phyloP scores from a whole-genome alignment of 2,888 invertebrate genomes.

The Amphipoea lucens region DNA sequence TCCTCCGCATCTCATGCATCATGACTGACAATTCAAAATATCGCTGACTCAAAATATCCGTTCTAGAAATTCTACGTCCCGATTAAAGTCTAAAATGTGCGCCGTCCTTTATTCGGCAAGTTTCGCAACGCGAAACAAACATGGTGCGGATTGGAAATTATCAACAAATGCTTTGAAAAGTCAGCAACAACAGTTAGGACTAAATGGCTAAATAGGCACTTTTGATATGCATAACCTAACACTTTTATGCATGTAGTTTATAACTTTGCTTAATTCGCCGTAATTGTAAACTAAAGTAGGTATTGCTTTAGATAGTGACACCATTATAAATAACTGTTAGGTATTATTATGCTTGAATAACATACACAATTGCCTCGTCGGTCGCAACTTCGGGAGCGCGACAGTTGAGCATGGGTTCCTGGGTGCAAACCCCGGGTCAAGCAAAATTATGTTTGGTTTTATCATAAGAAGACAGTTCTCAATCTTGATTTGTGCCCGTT shows the following conservation, averaged over 20 bases:
- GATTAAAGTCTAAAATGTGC: constrained; percentile 32
- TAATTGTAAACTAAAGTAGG: constrained; percentile 8
- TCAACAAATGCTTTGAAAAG: constrained; percentile 60
- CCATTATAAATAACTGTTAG: background rate
- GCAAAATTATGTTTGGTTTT: background rate
- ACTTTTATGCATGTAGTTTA: constrained; percentile 2
- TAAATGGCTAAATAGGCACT: constrained; percentile 20
- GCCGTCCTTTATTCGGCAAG: constrained; percentile 28
- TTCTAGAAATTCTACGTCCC: background rate
- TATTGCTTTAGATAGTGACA: background rate
- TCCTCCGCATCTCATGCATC: background rate
- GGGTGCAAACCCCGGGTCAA: background rate
- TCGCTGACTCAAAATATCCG: constrained; percentile 24
- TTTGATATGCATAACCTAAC: constrained; percentile 23
- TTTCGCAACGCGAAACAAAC: constrained; percentile 62
- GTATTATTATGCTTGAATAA: background rate
- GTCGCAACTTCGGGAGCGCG: background rate
- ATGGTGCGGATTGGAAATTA: constrained; percentile 49
- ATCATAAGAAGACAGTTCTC: too few species aligned
- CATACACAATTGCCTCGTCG: background rate
- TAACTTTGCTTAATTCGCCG: constrained; percentile 1
- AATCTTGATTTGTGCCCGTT: background rate
- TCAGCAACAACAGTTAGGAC: constrained; percentile 40
- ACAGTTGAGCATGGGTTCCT: background rate
- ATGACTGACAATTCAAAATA: background rate